Percentiles rank a stretch among this genome's conserved stretches.
Evolutionary conservation across 92 coral and sea anemone genomes (phyloP).

Genomic region (Hydrozoanthus gracilis): DNA sequence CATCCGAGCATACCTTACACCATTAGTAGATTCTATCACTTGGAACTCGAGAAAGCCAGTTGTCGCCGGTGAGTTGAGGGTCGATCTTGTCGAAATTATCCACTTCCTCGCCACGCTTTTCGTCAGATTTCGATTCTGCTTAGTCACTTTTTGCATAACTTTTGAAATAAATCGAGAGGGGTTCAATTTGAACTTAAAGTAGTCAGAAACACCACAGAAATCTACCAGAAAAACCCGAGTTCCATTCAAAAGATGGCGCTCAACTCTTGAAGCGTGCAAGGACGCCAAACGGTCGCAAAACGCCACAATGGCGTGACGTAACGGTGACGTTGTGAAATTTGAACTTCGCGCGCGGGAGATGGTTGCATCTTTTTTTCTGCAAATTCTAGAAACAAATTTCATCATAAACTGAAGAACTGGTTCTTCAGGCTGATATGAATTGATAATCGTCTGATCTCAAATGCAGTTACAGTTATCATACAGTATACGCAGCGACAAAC

Average conservation of each 20-base stretch:
- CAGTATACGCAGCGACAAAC: slow-evolving; percentile 6
- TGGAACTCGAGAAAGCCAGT: too few species aligned
- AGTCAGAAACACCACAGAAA: neutral
- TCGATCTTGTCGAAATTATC: too few species aligned
- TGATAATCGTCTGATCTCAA: slow-evolving; percentile 7
- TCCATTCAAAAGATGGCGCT: slow-evolving; percentile 6
- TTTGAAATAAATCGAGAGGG: neutral
- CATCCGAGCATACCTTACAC: neutral
- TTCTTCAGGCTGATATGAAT: slow-evolving; percentile 4
- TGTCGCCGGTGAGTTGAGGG: too few species aligned
- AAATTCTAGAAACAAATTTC: slow-evolving; percentile 5
- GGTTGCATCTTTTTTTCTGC: neutral
- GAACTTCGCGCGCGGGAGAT: slow-evolving; percentile 12
- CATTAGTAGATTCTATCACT: too few species aligned
- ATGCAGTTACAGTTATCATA: slow-evolving; percentile 6
- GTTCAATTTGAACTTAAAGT: neutral
- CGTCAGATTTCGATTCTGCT: too few species aligned
- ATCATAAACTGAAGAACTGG: slow-evolving; percentile 7
- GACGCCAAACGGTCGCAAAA: neutral
- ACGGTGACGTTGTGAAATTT: slow-evolving; percentile 4
- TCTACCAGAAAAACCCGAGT: neutral
- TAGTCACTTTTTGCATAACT: neutral
- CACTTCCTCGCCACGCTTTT: too few species aligned
- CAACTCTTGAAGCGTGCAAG: neutral
- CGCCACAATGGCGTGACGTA: slow-evolving; percentile 7